Percentiles rank a stretch among this genome's conserved stretches.
phyloP scores from a whole-genome alignment of 2,888 invertebrate species.

The Bedellia somnulentella region DNA sequence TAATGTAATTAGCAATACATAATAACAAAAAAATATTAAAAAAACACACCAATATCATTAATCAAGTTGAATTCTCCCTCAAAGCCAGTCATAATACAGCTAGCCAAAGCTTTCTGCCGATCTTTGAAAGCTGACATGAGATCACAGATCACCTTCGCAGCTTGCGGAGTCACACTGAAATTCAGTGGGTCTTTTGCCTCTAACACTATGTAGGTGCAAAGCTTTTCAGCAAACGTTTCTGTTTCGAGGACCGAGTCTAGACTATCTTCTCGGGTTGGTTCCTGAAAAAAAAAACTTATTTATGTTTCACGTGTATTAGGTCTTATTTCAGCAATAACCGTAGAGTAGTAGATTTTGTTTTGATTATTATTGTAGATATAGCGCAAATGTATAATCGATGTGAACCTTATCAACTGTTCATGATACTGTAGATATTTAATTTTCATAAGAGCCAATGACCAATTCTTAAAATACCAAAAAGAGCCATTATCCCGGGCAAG shows the following conservation, averaged over 20 bases:
- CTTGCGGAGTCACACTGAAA: constrained; percentile 67
- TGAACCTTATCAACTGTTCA: no score
- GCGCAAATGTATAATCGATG: not conserved
- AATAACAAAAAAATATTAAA: no score
- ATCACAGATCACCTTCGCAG: constrained; percentile 12
- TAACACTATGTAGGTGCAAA: constrained; percentile 69
- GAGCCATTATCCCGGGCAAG: no score
- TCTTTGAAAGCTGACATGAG: not conserved
- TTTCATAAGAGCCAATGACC: no score
- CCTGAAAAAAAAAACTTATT: constrained; percentile 21
- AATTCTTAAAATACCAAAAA: no score
- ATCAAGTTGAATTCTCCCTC: constrained; percentile 30
- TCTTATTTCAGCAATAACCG: no score
- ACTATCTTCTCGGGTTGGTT: constrained; percentile 43
- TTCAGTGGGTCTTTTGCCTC: constrained; percentile 69
- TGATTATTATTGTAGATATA: no score
- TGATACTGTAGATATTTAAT: no score
- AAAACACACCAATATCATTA: constrained; percentile 65
- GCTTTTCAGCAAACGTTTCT: constrained; percentile 29
- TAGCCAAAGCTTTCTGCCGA: not conserved
- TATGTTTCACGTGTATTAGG: no score
- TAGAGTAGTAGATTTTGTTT: no score
- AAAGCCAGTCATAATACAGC: constrained; percentile 9
- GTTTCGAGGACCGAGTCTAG: constrained; percentile 53
- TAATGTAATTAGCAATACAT: no score